These are phyloP conservation scores for Lepetodrilus schrolli DNA, from an alignment of 2,888 invertebrate species.

Conservation along the genomic window DNA sequence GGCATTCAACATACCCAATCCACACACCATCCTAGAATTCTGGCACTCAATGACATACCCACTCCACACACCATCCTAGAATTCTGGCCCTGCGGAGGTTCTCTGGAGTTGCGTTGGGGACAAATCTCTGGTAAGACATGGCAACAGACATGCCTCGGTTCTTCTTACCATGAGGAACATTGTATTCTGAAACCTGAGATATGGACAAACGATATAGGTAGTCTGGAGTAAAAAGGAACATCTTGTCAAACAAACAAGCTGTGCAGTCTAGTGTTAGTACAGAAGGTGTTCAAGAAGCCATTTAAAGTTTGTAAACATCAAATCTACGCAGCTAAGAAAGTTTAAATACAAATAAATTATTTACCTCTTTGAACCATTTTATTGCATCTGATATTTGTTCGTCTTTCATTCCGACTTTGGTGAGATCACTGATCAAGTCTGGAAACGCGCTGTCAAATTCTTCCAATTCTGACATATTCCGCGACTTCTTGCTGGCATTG, in stretches of 20 bases:
- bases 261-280: too few species aligned
- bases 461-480: constrained; percentile 54
- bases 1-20: too few species aligned
- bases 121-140: constrained; percentile 70
- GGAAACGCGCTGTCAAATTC: constrained; percentile 70
- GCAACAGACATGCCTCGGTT: constrained; percentile 76
- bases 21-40: too few species aligned
- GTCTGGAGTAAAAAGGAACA: too few species aligned
- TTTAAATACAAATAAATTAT: too few species aligned
- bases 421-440: constrained; percentile 61
- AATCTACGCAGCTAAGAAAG: too few species aligned
- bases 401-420: constrained; percentile 55
- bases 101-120: constrained; percentile 82
- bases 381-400: constrained; percentile 61
- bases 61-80: constrained; percentile 95
- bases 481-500: neutral
- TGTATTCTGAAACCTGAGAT: constrained; percentile 88
- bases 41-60: too few species aligned
- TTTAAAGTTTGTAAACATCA: too few species aligned
- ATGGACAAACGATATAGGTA: too few species aligned
- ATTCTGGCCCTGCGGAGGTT: constrained; percentile 87
- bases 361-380: constrained; percentile 71
- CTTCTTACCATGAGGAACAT: constrained; percentile 91
- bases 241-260: too few species aligned
- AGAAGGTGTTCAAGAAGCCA: too few species aligned